Percentiles rank a stretch among this genome's conserved stretches.
These are phyloP conservation scores for Girardia tigrina DNA, from an alignment of 2,888 invertebrate genomes.

Conservation along the genomic window DNA sequence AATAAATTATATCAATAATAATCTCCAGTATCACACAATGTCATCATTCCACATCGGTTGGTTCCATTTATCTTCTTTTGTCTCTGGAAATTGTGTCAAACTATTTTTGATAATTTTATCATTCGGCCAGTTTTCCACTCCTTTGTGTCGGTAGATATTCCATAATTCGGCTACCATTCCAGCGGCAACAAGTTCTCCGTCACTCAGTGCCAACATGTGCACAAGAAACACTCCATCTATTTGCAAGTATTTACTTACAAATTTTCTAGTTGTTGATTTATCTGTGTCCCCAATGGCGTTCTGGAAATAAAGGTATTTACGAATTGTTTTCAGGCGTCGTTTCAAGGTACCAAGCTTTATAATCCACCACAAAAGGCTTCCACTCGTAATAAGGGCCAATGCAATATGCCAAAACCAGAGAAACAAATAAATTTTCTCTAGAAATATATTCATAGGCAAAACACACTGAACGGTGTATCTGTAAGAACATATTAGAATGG, in stretches of 20 bases:
- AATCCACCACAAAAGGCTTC: conserved; percentile 45
- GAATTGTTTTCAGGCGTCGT: conserved; percentile 46
- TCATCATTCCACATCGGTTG: conserved; percentile 7
- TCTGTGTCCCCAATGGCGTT: conserved; percentile 48
- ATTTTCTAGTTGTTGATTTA: conserved; percentile 45
- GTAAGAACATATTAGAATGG: too few relatives aligned
- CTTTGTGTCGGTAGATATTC: conserved; percentile 41
- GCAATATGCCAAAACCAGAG: conserved; percentile 50
- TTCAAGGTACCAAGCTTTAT: conserved; percentile 40
- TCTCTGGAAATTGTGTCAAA: background rate
- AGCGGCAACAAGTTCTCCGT: conserved; percentile 41
- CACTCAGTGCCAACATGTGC: conserved; percentile 41
- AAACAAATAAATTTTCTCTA: conserved; percentile 47
- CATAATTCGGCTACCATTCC: conserved; percentile 41
- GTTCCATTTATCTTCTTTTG: background rate
- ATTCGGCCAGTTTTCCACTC: conserved; percentile 36
- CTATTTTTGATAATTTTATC: conserved; percentile 2
- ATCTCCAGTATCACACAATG: background rate
- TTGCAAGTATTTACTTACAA: conserved; percentile 46
- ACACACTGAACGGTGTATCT: conserved; percentile 38
- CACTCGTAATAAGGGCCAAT: conserved; percentile 43
- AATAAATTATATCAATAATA: too few relatives aligned
- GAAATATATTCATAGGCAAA: conserved; percentile 37
- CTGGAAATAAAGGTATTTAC: conserved; percentile 51
- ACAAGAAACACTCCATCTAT: conserved; percentile 49